Conservation (phyloP, 2,888 invertebrate genomes). For the Subacronicta megacephala region DNA sequence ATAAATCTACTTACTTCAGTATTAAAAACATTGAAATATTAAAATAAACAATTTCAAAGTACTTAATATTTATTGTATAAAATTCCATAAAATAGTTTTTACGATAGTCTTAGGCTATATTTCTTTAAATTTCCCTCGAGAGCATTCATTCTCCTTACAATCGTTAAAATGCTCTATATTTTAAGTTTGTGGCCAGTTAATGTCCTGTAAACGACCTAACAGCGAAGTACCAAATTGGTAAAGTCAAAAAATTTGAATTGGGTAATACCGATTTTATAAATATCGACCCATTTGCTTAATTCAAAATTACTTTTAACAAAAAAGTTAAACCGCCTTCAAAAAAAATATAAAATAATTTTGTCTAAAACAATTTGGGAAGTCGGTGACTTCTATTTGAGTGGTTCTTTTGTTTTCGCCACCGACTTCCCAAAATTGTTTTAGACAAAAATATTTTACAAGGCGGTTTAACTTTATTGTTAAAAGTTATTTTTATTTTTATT, state of each 20-base stretch:
- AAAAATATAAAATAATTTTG: too few species aligned
- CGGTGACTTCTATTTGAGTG: too few species aligned
- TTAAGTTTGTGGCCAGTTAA: slow-evolving; percentile 15
- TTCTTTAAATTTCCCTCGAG: slow-evolving; percentile 7
- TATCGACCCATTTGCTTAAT: too few species aligned
- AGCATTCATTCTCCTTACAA: neutral
- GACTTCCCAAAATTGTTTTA: too few species aligned
- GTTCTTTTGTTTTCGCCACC: too few species aligned
- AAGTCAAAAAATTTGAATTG: neutral
- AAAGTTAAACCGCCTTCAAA: too few species aligned
- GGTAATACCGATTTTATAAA: too few species aligned
- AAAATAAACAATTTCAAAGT: neutral
- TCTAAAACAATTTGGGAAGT: too few species aligned
- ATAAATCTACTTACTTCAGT: neutral
- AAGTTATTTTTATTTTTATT: too few species aligned
- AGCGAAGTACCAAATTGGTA: neutral
- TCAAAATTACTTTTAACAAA: too few species aligned
- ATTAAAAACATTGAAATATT: neutral
- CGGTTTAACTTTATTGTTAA: too few species aligned
- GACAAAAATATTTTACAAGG: too few species aligned
- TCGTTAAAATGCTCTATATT: slow-evolving; percentile 1
- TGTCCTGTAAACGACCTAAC: slow-evolving; percentile 5
- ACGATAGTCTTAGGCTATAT: neutral
- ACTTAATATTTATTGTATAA: neutral
- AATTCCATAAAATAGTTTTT: neutral